Base-by-base conservation (phyloP, 2,888 invertebrate genomes). In the Teleogryllus oceanicus region DNA sequence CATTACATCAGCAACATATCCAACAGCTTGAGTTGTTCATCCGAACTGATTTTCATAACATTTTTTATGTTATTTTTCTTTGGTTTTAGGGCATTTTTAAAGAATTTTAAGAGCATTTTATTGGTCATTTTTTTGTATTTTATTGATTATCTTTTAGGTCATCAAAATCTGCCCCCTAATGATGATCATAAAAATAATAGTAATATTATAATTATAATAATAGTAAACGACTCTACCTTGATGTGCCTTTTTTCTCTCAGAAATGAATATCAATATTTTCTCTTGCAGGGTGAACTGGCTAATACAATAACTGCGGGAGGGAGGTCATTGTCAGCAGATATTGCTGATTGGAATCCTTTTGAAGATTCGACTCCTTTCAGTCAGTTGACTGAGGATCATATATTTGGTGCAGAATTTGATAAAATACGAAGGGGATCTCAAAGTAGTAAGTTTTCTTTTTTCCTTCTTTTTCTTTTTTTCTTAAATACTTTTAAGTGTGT, bases 391-490 rank as follows among this genome's bases (percentile, higher is more conserved):
- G 94, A 94, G 85, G 94, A 95, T 89, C 92, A 93, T 84, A 91
- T 94, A 83, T 94, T 95, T 87, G 94, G 94, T 80, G 93, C 92
- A 75, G 94, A 95, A 87, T 94, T 95, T 86, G 94, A 95, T 86
- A 93, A 93, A 87, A 92, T 94, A 84, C 88, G 94, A 83, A 89
- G 92, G 84, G 93, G 94, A 83, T 94, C 94, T 84, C 93, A 93
- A 87, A 93, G 92, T 86, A 94, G 94, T 92, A 88, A 90, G 91
- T 88, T 74, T 78, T 78, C 49, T 37, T 50, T 75, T 37, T 24
- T 21, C 37, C 10, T n/a, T 76, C 18, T 74, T 74, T 12, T 82
- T 80, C 37, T 76, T 50, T 24, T 24, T 76, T 76, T 77, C 37
- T 21, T 18, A 11, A 74, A 74, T 16, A 3, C n/a, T 74, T 74